Conservation (phyloP, 2,113 vertebrate species). For the Tautogolabrus adspersus region DNA sequence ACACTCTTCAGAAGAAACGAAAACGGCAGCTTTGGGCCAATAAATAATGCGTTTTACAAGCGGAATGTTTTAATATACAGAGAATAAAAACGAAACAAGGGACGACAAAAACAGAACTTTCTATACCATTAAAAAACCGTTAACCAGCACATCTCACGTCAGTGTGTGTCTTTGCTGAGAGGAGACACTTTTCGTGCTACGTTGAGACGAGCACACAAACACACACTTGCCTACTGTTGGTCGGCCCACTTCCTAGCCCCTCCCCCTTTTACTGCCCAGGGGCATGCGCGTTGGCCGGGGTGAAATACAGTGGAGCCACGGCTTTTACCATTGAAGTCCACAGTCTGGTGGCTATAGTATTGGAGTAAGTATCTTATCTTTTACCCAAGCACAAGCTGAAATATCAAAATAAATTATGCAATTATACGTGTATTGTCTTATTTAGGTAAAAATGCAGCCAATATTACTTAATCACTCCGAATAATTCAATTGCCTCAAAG, state of each 20-base stretch:
- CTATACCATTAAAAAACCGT: constrained; percentile 41
- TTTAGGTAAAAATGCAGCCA: too few species aligned
- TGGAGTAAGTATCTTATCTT: too few species aligned
- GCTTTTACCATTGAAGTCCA: too few species aligned
- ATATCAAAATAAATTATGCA: too few species aligned
- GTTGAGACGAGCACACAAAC: constrained; percentile 60
- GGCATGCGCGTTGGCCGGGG: constrained; percentile 52
- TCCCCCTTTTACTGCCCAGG: constrained; percentile 34
- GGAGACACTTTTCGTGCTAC: constrained; percentile 68
- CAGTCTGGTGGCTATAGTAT: too few species aligned
- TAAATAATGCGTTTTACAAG: constrained; percentile 58
- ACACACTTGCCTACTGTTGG: constrained; percentile 58
- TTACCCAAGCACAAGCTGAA: too few species aligned
- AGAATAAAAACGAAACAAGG: constrained; percentile 40
- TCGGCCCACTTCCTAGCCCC: constrained; percentile 62
- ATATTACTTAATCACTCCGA: too few species aligned
- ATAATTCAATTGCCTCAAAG: too few species aligned
- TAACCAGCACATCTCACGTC: constrained; percentile 55
- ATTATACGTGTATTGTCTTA: too few species aligned
- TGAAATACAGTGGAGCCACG: background rate
- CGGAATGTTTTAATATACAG: constrained; percentile 61
- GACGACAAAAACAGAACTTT: constrained; percentile 60
- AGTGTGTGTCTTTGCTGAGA: constrained; percentile 54
- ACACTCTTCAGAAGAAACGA: constrained; percentile 73
- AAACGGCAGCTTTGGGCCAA: constrained; percentile 47